Evolutionary conservation across 2,113 vertebrate species (phyloP).

Genomic region (Ceuthmochares aereus): DNA sequence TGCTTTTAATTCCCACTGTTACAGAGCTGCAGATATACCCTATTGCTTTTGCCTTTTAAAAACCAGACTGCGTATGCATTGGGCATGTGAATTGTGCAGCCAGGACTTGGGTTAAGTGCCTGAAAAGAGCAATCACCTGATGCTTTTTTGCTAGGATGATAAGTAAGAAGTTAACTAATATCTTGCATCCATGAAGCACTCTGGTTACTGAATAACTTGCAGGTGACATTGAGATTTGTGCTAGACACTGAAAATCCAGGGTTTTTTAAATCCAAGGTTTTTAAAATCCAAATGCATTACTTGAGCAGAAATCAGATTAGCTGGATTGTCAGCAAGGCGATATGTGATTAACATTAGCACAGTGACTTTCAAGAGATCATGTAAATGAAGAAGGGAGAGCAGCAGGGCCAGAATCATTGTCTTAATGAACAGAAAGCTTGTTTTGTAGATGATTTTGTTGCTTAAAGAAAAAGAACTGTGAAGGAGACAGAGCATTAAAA

Average conservation of each 20-base stretch:
- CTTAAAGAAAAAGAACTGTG: not conserved
- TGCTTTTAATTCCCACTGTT: slow-evolving; percentile 25
- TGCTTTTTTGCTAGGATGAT: not conserved
- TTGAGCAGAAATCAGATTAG: slow-evolving; percentile 1
- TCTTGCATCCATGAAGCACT: not conserved
- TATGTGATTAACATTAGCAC: slow-evolving; percentile 24
- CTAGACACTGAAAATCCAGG: not conserved
- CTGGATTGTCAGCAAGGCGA: not conserved
- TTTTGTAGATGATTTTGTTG: not conserved
- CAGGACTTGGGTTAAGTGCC: not conserved
- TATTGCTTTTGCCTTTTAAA: not conserved
- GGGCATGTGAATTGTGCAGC: not conserved
- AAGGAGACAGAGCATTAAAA: not conserved
- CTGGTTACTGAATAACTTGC: not conserved
- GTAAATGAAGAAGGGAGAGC: slow-evolving; percentile 21
- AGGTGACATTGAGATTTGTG: not conserved
- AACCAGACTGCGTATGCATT: not conserved
- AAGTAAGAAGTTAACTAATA: not conserved
- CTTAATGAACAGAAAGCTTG: slow-evolving; percentile 20
- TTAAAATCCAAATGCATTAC: not conserved
- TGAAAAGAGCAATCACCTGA: not conserved
- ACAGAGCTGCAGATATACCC: not conserved
- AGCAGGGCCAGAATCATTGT: slow-evolving; percentile 6
- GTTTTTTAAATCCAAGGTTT: not conserved
- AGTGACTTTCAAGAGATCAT: not conserved